Evolutionary conservation across 2,888 invertebrate genomes (phyloP), one percentile per base, ranked within the genome.

Genomic region (Dinocampus coccinellae): DNA sequence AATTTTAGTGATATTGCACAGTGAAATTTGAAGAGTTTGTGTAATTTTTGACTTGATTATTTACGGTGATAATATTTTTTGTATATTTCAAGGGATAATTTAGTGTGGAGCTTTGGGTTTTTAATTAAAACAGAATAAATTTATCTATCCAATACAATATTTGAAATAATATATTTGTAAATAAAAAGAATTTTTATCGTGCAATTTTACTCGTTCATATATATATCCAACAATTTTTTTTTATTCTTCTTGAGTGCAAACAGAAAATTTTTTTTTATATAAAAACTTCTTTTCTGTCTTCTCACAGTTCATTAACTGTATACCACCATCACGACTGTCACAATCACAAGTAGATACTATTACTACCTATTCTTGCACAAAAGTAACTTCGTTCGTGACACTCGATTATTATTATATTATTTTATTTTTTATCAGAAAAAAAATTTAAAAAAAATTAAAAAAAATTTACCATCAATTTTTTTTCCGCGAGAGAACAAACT

Each of bases 1-100:
- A 53, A 53, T 64, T 64, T 64, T 20, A 20, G 53, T 64, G 53
- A 52, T 64, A 52, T 64, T 52, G 53, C 10, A 26, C 29, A 16
- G 11, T 42, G 2, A 11, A 53, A 64, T n/a, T n/a, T n/a, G n/a
- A n/a, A n/a, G n/a, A n/a, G n/a, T n/a, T n/a, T n/a, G n/a, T n/a
- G n/a, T n/a, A n/a, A n/a, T n/a, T n/a, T n/a, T n/a, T n/a, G n/a
- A n/a, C n/a, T n/a, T n/a, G n/a, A n/a, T 6, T 16, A 42, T 62
- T 24, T 3, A 39, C 39, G n/a, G 39, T 39, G 39, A 20, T 9
- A 13, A 24, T 22, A 24, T 24, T 11, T 22, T 24, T 53, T 53
- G 24, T n/a, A n/a, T 57, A 9, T 29, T n/a, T n/a, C n/a, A n/a
- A n/a, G n/a, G n/a, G n/a, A n/a, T n/a, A n/a, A n/a, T n/a, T n/a